Evolutionary conservation across 1,140 invertebrate species (phyloP).

Genomic region (Whitmania pigra): DNA sequence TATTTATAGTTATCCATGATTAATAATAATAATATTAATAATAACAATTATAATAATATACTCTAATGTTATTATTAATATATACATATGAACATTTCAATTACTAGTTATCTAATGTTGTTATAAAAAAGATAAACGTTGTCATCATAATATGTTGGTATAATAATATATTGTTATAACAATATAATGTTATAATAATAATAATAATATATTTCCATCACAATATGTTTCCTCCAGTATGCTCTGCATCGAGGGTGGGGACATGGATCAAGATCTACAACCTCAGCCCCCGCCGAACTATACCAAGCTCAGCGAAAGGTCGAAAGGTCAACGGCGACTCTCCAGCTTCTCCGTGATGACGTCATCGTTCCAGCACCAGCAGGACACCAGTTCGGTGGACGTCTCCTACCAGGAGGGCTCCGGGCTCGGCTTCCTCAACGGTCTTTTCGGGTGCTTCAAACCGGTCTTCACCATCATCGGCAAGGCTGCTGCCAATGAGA

Average conservation of each 20-base stretch:
- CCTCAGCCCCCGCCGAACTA: conserved; percentile 32
- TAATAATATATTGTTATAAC: too few relatives aligned
- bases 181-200: too few relatives aligned
- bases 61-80: not conserved
- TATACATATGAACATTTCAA: too few relatives aligned
- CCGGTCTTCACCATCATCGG: conserved; percentile 72
- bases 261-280: conserved; percentile 31
- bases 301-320: conserved; percentile 28
- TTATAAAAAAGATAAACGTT: not conserved
- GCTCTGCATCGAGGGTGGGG: conserved; percentile 30
- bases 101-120: not conserved
- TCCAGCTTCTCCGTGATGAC: conserved; percentile 33
- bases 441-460: conserved; percentile 68
- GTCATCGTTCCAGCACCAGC: conserved; percentile 29
- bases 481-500: conserved; percentile 58
- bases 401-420: conserved; percentile 30
- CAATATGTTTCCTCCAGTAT: conserved; percentile 29
- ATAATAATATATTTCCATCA: too few relatives aligned
- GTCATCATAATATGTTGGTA: conserved; percentile 3
- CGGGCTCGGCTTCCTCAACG: conserved; percentile 58
- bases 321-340: not conserved
- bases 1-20: too few relatives aligned
- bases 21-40: too few relatives aligned
- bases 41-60: not conserved
- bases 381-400: conserved; percentile 28